Conservation (phyloP, 2,113 vertebrate species). For the Colius striatus region DNA sequence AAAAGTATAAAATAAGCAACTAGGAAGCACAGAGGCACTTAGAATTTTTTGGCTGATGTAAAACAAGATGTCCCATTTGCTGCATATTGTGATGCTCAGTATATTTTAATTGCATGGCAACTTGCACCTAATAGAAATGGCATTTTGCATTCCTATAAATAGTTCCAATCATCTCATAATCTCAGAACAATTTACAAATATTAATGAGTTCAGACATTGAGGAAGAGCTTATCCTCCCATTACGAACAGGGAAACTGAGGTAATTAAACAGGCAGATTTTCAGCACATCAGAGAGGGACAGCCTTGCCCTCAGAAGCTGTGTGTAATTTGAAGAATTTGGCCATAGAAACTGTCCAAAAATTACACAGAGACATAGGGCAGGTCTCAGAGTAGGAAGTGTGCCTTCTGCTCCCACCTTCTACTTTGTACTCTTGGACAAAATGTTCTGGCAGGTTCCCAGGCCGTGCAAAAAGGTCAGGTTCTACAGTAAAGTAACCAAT, state of each 20-base stretch:
- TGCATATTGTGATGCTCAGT: constrained; percentile 9
- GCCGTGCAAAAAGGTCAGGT: background rate
- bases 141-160: constrained; percentile 4
- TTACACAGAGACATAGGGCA: background rate
- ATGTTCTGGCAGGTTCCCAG: background rate
- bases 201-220: constrained; percentile 33
- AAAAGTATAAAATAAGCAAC: constrained; percentile 32
- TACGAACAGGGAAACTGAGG: constrained; percentile 9
- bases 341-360: background rate
- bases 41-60: constrained; percentile 11
- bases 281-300: background rate
- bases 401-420: background rate
- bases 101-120: constrained; percentile 41
- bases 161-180: constrained; percentile 40
- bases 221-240: background rate
- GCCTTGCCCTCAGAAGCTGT: background rate
- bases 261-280: constrained; percentile 19
- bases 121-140: background rate
- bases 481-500: background rate
- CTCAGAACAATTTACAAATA: constrained; percentile 60
- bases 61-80: constrained; percentile 43
- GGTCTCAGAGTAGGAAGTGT: background rate
- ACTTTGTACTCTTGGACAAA: rapidly evolving
- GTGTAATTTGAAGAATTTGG: background rate
- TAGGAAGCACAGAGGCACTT: constrained; percentile 10